Conservation (phyloP, 2,113 vertebrate species). For the Colinus virginianus region DNA sequence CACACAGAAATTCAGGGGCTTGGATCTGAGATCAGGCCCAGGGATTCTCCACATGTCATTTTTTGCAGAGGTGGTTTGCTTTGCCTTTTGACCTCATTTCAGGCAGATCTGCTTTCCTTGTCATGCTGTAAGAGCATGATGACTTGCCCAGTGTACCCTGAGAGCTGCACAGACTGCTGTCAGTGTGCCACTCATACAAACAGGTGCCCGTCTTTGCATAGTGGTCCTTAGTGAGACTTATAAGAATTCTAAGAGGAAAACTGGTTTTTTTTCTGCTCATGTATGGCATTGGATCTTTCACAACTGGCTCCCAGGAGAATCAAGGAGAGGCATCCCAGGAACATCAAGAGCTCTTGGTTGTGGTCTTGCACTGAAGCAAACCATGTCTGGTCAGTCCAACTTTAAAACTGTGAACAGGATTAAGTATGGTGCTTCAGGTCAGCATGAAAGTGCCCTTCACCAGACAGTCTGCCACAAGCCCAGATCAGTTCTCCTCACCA, state of each 20-base stretch:
- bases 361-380: neutral
- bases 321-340: neutral
- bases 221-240: neutral
- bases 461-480: accelerated
- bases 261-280: neutral
- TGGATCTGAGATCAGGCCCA: neutral
- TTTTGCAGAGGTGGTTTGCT: neutral
- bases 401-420: neutral
- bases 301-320: neutral
- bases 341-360: neutral
- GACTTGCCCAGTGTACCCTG: neutral
- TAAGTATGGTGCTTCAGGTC: neutral
- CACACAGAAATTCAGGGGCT: neutral
- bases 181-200: neutral
- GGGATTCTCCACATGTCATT: accelerated
- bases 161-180: neutral
- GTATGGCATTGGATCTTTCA: accelerated
- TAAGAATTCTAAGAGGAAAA: neutral
- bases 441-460: neutral
- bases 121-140: accelerated
- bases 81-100: neutral
- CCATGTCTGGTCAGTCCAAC: neutral
- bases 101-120: neutral
- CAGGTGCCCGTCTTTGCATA: neutral
- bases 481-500: accelerated